Evolutionary conservation across 2,888 invertebrate species (phyloP).

Genomic region (Epinotia bilunana): DNA sequence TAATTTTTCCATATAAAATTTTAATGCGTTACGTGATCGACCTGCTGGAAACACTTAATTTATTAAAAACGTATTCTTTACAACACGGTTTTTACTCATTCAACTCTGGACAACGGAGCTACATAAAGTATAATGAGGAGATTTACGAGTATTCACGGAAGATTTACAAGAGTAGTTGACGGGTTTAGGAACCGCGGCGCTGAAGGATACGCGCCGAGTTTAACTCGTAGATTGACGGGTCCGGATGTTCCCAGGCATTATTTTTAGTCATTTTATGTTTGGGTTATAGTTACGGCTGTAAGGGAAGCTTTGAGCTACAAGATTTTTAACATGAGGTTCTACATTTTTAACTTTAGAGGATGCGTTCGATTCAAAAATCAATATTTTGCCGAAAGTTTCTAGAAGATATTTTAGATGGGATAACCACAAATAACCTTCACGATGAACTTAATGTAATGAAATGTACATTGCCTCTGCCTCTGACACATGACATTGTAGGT

Average conservation of each 20-base stretch:
- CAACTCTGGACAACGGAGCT: conserved; percentile 1
- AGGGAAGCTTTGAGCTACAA: neutral
- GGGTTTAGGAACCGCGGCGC: conserved; percentile 41
- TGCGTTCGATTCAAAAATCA: neutral
- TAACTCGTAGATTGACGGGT: conserved; percentile 48
- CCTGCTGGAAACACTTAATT: no score
- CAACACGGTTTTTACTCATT: neutral
- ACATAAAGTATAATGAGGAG: conserved; percentile 29
- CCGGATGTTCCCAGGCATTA: conserved; percentile 46
- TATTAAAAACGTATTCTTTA: no score
- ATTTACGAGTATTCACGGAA: conserved; percentile 34
- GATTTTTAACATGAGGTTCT: neutral
- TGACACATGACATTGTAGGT: no score
- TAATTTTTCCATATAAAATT: no score
- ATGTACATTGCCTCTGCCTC: no score
- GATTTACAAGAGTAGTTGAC: conserved; percentile 39
- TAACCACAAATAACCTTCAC: no score
- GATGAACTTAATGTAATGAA: no score
- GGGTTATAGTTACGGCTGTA: conserved; percentile 12
- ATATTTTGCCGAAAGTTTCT: no score
- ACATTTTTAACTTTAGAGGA: neutral
- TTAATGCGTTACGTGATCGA: no score
- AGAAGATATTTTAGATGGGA: no score
- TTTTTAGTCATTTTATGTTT: conserved; percentile 45
- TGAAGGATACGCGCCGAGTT: conserved; percentile 42